Evolutionary conservation across 2,888 invertebrate species (phyloP).

Genomic region (Caenorhabditis sulstoni): DNA sequence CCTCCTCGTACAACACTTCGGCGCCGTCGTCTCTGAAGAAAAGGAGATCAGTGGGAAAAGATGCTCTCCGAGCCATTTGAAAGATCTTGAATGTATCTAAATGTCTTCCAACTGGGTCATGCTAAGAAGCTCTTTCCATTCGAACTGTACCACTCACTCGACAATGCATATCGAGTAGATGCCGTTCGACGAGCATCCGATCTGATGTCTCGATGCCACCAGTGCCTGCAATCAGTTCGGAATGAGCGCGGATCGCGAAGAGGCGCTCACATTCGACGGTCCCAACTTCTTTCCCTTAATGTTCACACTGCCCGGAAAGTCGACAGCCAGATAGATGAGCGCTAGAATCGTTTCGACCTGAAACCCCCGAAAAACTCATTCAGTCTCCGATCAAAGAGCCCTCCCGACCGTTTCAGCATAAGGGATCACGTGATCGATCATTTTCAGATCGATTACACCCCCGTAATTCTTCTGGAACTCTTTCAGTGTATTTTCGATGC

Average conservation of each 20-base stretch:
- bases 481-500: not conserved
- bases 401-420: too few species aligned
- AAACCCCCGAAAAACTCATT: too few species aligned
- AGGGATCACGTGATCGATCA: not conserved
- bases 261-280: not conserved
- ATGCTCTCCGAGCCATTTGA: too few species aligned
- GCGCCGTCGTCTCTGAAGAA: not conserved
- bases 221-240: not conserved
- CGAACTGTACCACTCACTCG: too few species aligned
- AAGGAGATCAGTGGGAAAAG: too few species aligned
- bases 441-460: not conserved
- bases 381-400: too few species aligned
- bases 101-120: too few species aligned
- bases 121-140: too few species aligned
- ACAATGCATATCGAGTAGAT: constrained; percentile 2
- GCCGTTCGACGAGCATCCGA: not conserved
- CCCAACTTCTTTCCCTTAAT: not conserved
- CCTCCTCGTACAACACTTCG: not conserved
- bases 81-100: too few species aligned
- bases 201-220: not conserved
- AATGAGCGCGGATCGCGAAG: too few species aligned
- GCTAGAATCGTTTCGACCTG: not conserved
- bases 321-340: not conserved
- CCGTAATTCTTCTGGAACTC: not conserved
- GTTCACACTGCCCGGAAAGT: not conserved